Percentiles rank a stretch among this genome's conserved stretches.
These are phyloP conservation scores for Leucozona laternaria DNA, from an alignment of 2,888 invertebrate genomes.

Conservation along the genomic window DNA sequence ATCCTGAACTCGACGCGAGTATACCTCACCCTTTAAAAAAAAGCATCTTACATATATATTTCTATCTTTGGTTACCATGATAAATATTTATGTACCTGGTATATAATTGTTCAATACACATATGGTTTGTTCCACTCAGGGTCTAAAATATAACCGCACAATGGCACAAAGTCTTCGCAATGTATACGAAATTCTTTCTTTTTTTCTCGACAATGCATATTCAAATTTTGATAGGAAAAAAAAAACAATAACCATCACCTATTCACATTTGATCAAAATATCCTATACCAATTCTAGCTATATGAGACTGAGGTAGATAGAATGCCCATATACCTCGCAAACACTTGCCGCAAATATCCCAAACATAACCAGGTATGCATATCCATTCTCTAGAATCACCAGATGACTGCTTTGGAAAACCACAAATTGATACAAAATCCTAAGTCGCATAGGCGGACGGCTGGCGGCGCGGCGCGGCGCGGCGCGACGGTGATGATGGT, in stretches of 20 bases:
- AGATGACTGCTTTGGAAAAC: conserved; percentile 56
- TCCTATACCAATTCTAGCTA: background rate
- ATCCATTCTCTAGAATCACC: conserved; percentile 41
- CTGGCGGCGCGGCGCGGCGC: background rate
- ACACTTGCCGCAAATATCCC: conserved; percentile 60
- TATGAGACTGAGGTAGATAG: background rate
- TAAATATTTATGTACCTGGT: too few species aligned
- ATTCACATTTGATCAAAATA: conserved; percentile 6
- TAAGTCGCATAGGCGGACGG: conserved; percentile 45
- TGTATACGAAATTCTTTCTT: background rate
- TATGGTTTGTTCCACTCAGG: too few species aligned
- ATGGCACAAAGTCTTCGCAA: too few species aligned
- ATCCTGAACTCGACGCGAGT: too few species aligned
- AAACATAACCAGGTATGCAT: conserved; percentile 29
- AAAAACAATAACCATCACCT: background rate
- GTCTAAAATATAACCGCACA: too few species aligned
- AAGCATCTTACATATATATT: too few species aligned
- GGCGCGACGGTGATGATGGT: background rate
- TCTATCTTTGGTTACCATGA: too few species aligned
- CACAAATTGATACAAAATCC: conserved; percentile 69
- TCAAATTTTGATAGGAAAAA: background rate
- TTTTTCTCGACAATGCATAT: background rate
- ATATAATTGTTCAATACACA: too few species aligned
- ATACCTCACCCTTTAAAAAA: too few species aligned
- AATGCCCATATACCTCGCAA: conserved; percentile 61